Percentiles rank a stretch among this genome's conserved stretches.
Evolutionary conservation across 2,797 vertebrate species (phyloP).

Genomic region (Setipinna tenuifilis): DNA sequence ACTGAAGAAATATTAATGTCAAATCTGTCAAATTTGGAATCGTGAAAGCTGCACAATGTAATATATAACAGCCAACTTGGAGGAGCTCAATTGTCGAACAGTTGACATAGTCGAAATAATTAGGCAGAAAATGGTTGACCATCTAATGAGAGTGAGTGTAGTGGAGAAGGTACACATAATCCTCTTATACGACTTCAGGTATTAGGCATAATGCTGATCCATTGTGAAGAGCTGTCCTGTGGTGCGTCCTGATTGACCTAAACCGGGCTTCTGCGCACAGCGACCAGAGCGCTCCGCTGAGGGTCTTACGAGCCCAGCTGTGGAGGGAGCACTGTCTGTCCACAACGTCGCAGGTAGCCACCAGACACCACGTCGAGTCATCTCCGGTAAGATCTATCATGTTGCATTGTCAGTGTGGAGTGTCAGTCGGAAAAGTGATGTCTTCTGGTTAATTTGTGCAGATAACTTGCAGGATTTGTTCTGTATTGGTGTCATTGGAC

Average conservation of each 20-base stretch:
- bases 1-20: neutral
- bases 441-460: neutral
- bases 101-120: slow-evolving; percentile 49
- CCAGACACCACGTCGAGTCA: slow-evolving; percentile 18
- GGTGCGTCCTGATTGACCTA: slow-evolving; percentile 74
- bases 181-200: slow-evolving; percentile 87
- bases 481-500: neutral
- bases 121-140: slow-evolving; percentile 57
- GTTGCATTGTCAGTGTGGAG: neutral
- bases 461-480: neutral
- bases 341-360: slow-evolving; percentile 29
- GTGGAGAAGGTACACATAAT: slow-evolving; percentile 78
- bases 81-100: neutral
- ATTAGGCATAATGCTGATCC: slow-evolving; percentile 89
- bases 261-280: slow-evolving; percentile 65
- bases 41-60: no score
- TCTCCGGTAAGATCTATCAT: slow-evolving; percentile 13
- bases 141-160: slow-evolving; percentile 75
- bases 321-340: slow-evolving; percentile 54
- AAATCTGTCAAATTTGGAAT: neutral
- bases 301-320: slow-evolving; percentile 65
- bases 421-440: neutral
- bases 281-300: slow-evolving; percentile 61
- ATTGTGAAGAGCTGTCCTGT: slow-evolving; percentile 79
- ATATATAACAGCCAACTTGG: neutral